These are phyloP conservation scores for Zaprionus africanus DNA, from an alignment of 1,140 invertebrate species.

Conservation along the genomic window DNA sequence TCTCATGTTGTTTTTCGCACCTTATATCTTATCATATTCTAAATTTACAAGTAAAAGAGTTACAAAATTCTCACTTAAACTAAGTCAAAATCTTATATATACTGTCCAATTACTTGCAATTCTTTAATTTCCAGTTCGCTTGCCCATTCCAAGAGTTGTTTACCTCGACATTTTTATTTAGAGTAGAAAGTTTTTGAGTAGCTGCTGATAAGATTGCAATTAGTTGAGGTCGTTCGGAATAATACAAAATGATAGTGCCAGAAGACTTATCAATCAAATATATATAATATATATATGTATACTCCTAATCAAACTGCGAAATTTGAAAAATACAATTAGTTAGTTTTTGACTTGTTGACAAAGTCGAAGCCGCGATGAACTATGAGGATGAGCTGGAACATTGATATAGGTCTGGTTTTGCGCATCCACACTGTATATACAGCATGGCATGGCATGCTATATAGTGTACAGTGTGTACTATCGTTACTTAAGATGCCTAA, in stretches of 20 bases:
- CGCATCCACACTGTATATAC: background rate
- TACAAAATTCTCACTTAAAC: too few species aligned
- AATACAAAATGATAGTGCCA: background rate
- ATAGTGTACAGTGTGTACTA: background rate
- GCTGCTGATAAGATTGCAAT: conserved; percentile 2
- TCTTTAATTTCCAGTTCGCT: background rate
- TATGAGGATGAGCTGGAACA: background rate
- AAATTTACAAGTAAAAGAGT: too few species aligned
- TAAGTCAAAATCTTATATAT: background rate
- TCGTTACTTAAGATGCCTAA: background rate
- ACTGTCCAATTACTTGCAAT: background rate
- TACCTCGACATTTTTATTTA: background rate
- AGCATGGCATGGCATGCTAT: background rate
- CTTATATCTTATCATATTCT: too few species aligned
- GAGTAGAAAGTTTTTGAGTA: background rate
- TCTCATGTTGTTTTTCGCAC: too few species aligned
- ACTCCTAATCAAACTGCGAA: background rate
- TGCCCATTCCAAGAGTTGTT: background rate
- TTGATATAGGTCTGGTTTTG: background rate
- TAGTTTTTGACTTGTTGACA: background rate
- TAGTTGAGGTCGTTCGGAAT: conserved; percentile 2
- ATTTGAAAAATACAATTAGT: background rate
- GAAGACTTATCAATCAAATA: background rate
- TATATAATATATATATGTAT: too few species aligned
- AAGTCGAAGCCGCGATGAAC: background rate